Evolutionary conservation across 2,797 vertebrate genomes (phyloP), one percentile per base, ranked within the genome.

Genomic region (Strix occidentalis): DNA sequence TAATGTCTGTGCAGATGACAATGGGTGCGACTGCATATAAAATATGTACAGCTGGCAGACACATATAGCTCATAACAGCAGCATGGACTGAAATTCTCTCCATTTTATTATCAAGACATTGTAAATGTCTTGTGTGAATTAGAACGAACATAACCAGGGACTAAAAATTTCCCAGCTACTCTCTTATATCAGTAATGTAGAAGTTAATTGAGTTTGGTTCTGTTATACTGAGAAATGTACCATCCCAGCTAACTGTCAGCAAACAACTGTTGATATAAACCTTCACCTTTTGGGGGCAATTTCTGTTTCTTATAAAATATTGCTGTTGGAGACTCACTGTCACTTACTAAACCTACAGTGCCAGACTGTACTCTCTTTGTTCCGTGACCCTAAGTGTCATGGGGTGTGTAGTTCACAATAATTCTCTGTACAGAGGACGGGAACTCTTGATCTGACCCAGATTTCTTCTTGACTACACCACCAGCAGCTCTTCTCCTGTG

Each of bases 241-340:
- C 41, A 26, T 45, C 68, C 17, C 45, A 80, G n/a, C 1, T 6
- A 81, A 84, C 25, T 39, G 19, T n/a, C 51, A 76, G n/a, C 53
- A 86, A 89, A 78, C 8, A 61, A 12, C 13, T 85, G n/a, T 53
- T 85, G 68, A 66, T 70, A 80, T 48, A 91, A 92, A 70, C 56
- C 57, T 91, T 92, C 54, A 68, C 64, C 43, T 85, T 16, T 9
- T 87, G 25, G 29, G 23, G 12, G 9, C 25, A 87, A 68, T 89
- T 85, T 77, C 76, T 84, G 7, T 60, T 80, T 87, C 35, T 92
- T 87, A 29, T 45, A 53, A 95, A 87, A 81, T 60, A 50, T 39
- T 85, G 17, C 28, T 74, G 51, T 80, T 80, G n/a, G n/a, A 90
- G 5, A 13, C 13, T 86, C 37, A 48, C 37, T 94, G 68, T 87